Conservation (phyloP, 2,888 invertebrate species). For the Platycheirus albimanus region DNA sequence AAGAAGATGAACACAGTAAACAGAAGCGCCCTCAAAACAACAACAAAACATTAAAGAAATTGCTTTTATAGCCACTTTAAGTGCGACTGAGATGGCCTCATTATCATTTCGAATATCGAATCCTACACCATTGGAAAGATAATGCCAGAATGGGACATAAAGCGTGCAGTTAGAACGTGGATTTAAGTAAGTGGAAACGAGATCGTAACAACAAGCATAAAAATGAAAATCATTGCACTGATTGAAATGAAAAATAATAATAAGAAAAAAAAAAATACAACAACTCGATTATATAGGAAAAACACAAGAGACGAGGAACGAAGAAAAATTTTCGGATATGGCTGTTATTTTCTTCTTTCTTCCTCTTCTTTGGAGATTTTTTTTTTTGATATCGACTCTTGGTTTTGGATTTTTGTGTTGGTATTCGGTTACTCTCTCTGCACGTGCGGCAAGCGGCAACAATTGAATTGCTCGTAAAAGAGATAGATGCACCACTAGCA, state of each 20-base stretch:
- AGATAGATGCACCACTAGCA: slow-evolving; percentile 64
- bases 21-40: slow-evolving; percentile 61
- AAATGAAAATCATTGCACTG: slow-evolving; percentile 83
- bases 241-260: slow-evolving; percentile 79
- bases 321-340: slow-evolving; percentile 38
- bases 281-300: slow-evolving; percentile 10
- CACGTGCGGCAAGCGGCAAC: slow-evolving; percentile 62
- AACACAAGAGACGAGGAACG: slow-evolving; percentile 27
- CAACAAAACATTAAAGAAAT: slow-evolving; percentile 74
- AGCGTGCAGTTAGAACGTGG: slow-evolving; percentile 83
- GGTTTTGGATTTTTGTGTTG: background rate
- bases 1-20: slow-evolving; percentile 8
- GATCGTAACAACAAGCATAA: slow-evolving; percentile 83
- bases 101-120: slow-evolving; percentile 81
- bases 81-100: slow-evolving; percentile 83
- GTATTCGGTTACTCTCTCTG: slow-evolving; percentile 33
- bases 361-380: slow-evolving; percentile 9
- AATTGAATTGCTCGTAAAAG: slow-evolving; percentile 68
- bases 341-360: slow-evolving; percentile 40
- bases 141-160: slow-evolving; percentile 82
- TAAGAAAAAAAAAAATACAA: slow-evolving; percentile 66
- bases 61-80: slow-evolving; percentile 82
- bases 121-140: slow-evolving; percentile 70
- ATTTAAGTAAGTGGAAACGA: slow-evolving; percentile 84
- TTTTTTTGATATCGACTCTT: background rate